Conservation (phyloP, 2,888 invertebrate species). For the Eupithecia subfuscata region DNA sequence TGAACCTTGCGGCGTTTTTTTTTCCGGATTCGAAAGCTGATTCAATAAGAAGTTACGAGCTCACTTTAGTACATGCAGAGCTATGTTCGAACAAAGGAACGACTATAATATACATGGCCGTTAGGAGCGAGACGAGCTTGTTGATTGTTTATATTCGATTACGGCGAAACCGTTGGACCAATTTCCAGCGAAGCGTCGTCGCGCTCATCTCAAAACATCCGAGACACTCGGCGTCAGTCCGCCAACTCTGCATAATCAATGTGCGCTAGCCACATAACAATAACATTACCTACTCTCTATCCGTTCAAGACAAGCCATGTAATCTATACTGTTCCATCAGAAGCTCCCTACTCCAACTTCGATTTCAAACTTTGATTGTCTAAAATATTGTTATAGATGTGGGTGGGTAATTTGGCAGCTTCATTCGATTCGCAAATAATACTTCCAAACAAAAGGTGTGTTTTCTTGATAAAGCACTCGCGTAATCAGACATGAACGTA, state of each 20-base stretch:
- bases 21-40: slow-evolving; percentile 67
- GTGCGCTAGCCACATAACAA: slow-evolving; percentile 47
- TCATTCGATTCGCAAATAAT: not conserved
- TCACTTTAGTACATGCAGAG: slow-evolving; percentile 56
- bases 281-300: slow-evolving; percentile 42
- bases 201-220: slow-evolving; percentile 54
- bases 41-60: slow-evolving; percentile 72
- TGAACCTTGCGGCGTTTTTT: slow-evolving; percentile 67
- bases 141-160: slow-evolving; percentile 68
- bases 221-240: slow-evolving; percentile 42
- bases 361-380: not conserved
- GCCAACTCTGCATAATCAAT: slow-evolving; percentile 57
- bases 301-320: slow-evolving; percentile 22
- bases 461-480: not conserved
- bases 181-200: slow-evolving; percentile 49
- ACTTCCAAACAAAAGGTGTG: not conserved
- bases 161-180: slow-evolving; percentile 58
- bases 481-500: slow-evolving; percentile 16
- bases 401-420: not conserved
- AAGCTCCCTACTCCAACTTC: not conserved
- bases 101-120: slow-evolving; percentile 47
- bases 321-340: slow-evolving; percentile 6
- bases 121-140: slow-evolving; percentile 51
- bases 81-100: slow-evolving; percentile 52
- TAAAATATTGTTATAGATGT: not conserved